A percentile compares a stretch with the other conserved stretches of the same genome.
phyloP scores from a whole-genome alignment of 2,888 invertebrate genomes.

The Bursaphelenchus okinawaensis region DNA sequence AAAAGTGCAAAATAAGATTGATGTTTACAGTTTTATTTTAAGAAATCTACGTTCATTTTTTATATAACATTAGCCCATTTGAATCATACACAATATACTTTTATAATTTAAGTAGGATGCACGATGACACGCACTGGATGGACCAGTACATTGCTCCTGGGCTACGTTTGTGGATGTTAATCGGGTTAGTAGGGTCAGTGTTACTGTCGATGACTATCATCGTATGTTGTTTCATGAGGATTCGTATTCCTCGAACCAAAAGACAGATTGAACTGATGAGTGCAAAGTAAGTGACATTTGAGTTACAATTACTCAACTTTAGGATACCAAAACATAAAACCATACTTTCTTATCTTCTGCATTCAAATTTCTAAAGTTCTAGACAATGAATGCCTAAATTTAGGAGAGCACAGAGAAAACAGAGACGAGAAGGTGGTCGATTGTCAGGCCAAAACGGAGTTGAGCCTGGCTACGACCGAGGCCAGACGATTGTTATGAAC shows the following conservation, averaged over 20 bases:
- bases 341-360: background rate
- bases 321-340: slow-evolving; percentile 19
- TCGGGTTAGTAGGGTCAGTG: slow-evolving; percentile 54
- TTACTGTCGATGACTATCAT: slow-evolving; percentile 54
- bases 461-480: slow-evolving; percentile 31
- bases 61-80: no score
- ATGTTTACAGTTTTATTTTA: no score
- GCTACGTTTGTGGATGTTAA: slow-evolving; percentile 55
- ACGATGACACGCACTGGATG: slow-evolving; percentile 15
- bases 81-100: no score
- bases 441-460: slow-evolving; percentile 7
- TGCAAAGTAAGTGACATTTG: background rate
- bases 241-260: slow-evolving; percentile 53
- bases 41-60: no score
- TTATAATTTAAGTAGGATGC: no score
- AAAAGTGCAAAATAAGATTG: no score
- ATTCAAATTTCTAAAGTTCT: background rate
- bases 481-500: slow-evolving; percentile 52
- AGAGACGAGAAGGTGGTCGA: slow-evolving; percentile 11
- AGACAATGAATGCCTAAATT: background rate
- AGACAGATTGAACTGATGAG: background rate
- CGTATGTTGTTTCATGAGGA: slow-evolving; percentile 55
- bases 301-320: no score
- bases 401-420: slow-evolving; percentile 16
- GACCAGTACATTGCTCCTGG: slow-evolving; percentile 55